phyloP scores from a whole-genome alignment of 1,140 invertebrate species.

The Drosophila guanche region DNA sequence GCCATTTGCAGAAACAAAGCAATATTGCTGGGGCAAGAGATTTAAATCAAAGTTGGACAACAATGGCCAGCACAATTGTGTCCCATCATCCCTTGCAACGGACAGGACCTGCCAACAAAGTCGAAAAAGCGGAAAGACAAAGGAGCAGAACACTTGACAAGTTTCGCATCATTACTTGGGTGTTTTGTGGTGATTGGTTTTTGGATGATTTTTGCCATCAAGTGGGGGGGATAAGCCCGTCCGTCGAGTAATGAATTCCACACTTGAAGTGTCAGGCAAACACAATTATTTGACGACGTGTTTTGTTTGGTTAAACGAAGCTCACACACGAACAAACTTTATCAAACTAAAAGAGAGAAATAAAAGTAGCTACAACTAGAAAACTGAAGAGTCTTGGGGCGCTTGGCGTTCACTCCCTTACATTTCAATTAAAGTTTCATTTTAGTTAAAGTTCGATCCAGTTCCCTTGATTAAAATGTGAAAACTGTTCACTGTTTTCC shows the following conservation, averaged over 20 bases:
- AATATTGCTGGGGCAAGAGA: slow-evolving; percentile 4
- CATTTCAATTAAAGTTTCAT: slow-evolving; percentile 47
- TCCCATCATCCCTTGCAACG: no score
- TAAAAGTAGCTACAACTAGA: no score
- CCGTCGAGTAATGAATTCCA: slow-evolving; percentile 3
- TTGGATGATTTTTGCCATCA: slow-evolving; percentile 24
- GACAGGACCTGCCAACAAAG: slow-evolving; percentile 27
- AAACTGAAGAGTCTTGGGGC: no score
- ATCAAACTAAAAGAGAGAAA: slow-evolving; percentile 34
- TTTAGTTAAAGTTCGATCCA: slow-evolving; percentile 8
- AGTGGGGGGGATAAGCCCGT: slow-evolving; percentile 2
- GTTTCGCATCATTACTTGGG: slow-evolving; percentile 70
- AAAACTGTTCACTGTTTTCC: slow-evolving; percentile 21
- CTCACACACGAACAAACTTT: neutral
- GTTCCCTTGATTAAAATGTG: slow-evolving; percentile 11
- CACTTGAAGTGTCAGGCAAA: slow-evolving; percentile 52
- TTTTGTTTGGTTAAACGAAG: slow-evolving; percentile 26
- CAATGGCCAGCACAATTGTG: neutral
- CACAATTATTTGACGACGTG: slow-evolving; percentile 47
- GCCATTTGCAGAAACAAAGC: slow-evolving; percentile 30
- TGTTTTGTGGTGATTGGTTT: slow-evolving; percentile 79
- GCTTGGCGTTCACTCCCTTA: slow-evolving; percentile 9
- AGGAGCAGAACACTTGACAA: slow-evolving; percentile 57
- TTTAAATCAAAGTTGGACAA: slow-evolving; percentile 20
- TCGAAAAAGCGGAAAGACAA: slow-evolving; percentile 27